Base-by-base conservation (phyloP, 2,888 invertebrate genomes). In the Dryomyza anilis region DNA sequence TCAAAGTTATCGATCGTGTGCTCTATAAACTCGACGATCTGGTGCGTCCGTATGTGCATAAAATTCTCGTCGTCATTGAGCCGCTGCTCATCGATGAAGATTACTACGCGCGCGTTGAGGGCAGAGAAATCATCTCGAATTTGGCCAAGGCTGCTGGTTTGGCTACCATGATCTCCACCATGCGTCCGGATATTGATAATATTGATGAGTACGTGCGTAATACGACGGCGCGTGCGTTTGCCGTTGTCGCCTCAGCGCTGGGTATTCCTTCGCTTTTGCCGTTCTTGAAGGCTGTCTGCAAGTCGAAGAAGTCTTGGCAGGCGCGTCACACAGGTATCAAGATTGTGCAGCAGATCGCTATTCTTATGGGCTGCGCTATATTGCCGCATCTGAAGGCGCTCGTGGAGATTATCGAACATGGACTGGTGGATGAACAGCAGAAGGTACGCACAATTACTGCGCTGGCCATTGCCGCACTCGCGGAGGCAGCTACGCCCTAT, bases 251-350 rank as follows among this genome's bases (percentile, higher is more conserved):
- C 2, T 99, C 98, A 2, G 98, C 99, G 63, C 86, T 99, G 68
- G 99, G 88, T 72, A 99, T 99, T 74, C 99, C 99, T 7, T 97
- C 98, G 0, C 85, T 99, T 7, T 84, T 99, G 71, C 99, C 99
- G 0, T 99, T 99, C 84, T 87, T 99, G 74, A 99, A 98, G 84
- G 98, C 99, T 60, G 99, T 99, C 3, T 99, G 99, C 82, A 91
- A 96, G 74, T 97, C 97, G 72, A 99, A 99, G 85, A 99, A 99
- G 83, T 98, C 97, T 0, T 99, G 99, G 99, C 99, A 99, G 85
- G 99, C 93, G 3, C 86, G 93, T 16, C 98, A 98, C 83, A 98
- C 98, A 4, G 98, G 98, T 79, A 99, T 99, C 69, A 99, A 99
- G 86, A 99, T 99, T 79, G 98, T 99, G 0, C 99, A 99, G 82